Evolutionary conservation across 2,888 invertebrate species (phyloP).

Genomic region (Schrankia costaestrigalis): DNA sequence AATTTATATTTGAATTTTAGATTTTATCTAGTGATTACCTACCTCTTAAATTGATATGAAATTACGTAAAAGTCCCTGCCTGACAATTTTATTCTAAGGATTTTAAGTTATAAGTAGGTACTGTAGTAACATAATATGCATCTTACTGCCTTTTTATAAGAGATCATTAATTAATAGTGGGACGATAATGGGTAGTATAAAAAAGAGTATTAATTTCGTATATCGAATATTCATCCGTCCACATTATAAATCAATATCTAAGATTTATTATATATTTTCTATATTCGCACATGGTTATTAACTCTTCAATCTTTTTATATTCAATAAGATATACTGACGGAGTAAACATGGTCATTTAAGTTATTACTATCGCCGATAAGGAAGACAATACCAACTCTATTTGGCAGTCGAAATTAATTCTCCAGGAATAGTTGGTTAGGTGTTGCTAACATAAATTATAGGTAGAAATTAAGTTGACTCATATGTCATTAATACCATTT

Average conservation of each 20-base stretch:
- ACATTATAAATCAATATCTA: too few species aligned
- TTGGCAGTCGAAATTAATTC: conserved; percentile 20
- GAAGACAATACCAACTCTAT: conserved; percentile 14
- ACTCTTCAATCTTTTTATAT: background rate
- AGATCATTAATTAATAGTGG: too few species aligned
- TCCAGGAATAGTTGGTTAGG: conserved; percentile 8
- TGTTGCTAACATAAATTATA: conserved; percentile 9
- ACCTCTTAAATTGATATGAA: too few species aligned
- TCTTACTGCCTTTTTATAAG: too few species aligned
- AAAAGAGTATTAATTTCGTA: too few species aligned
- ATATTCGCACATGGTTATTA: background rate
- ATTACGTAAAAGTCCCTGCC: too few species aligned
- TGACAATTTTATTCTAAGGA: too few species aligned
- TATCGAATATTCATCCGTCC: background rate
- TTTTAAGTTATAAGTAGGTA: too few species aligned
- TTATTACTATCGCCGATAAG: conserved; percentile 22
- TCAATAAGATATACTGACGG: conserved; percentile 14
- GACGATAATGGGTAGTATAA: too few species aligned
- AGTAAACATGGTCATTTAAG: conserved; percentile 12
- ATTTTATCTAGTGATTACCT: too few species aligned
- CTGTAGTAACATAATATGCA: too few species aligned
- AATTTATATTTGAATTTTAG: too few species aligned
- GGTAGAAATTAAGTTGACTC: conserved; percentile 34
- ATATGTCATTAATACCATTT: conserved; percentile 25
- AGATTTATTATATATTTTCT: background rate